These are phyloP conservation scores for Atrichornis clamosus DNA, from an alignment of 2,113 vertebrate genomes.

Conservation along the genomic window DNA sequence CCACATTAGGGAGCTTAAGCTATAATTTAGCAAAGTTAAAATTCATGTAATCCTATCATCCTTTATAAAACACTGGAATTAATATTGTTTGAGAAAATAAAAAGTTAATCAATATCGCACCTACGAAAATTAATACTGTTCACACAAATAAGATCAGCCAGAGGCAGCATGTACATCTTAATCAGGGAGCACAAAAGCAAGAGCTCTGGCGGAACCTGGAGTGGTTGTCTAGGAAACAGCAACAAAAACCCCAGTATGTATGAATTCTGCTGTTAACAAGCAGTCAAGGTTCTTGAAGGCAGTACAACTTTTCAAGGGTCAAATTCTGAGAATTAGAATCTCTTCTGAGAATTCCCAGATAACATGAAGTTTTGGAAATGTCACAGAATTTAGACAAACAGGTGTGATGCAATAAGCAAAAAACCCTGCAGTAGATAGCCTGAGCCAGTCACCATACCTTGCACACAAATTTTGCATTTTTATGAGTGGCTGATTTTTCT, in stretches of 20 bases:
- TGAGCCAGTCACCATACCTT: not conserved
- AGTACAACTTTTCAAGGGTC: not conserved
- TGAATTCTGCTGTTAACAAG: constrained; percentile 24
- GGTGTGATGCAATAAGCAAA: not conserved
- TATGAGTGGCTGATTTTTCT: not conserved
- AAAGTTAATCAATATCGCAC: constrained; percentile 15
- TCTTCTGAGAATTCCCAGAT: not conserved
- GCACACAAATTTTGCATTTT: not conserved
- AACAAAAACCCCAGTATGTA: not conserved
- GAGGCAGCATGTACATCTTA: constrained; percentile 35
- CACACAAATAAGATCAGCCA: constrained; percentile 10
- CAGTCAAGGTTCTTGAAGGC: not conserved
- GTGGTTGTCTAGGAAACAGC: constrained; percentile 53
- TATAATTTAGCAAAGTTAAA: constrained; percentile 40
- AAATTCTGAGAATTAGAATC: not conserved
- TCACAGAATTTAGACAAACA: not conserved
- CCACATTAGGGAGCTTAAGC: not conserved
- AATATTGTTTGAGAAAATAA: constrained; percentile 28
- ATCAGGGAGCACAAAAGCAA: constrained; percentile 9
- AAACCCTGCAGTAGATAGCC: not conserved
- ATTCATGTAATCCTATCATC: constrained; percentile 34
- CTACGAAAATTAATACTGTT: constrained; percentile 23
- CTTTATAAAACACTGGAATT: constrained; percentile 24
- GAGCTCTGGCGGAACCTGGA: constrained; percentile 31
- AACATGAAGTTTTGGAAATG: not conserved